Evolutionary conservation across 2,113 vertebrate genomes (phyloP).

Genomic region (Lonchura striata): DNA sequence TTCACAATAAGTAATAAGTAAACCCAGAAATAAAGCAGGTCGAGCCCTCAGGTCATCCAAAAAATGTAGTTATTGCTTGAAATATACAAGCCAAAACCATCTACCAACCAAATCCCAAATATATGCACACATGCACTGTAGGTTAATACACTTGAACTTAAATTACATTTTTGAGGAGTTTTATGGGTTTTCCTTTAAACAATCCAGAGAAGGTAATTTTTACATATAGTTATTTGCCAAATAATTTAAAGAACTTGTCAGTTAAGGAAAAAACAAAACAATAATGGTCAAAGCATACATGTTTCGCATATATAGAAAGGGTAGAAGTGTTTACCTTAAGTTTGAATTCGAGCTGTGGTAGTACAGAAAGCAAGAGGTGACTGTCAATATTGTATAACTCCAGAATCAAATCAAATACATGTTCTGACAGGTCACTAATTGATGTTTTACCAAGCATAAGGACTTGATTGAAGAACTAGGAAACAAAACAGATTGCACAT

Average conservation of each 20-base stretch:
- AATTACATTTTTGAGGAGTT: neutral
- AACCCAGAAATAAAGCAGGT: neutral
- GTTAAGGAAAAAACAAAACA: neutral
- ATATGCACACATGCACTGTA: accelerated
- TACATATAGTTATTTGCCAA: neutral
- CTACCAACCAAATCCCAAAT: neutral
- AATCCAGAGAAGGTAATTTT: neutral
- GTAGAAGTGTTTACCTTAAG: constrained; percentile 84
- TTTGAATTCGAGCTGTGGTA: constrained; percentile 98
- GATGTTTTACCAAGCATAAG: constrained; percentile 99
- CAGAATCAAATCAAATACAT: constrained; percentile 97
- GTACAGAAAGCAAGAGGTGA: constrained; percentile 96
- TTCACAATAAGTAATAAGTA: neutral
- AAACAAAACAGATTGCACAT: constrained; percentile 1
- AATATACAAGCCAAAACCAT: neutral
- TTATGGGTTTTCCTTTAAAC: neutral
- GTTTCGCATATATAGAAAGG: neutral
- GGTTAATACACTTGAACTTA: neutral
- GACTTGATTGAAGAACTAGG: constrained; percentile 98
- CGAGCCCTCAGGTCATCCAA: neutral
- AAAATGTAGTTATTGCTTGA: neutral
- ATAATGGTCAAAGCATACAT: neutral
- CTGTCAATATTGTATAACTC: constrained; percentile 98
- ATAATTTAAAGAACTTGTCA: neutral
- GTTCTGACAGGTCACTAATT: constrained; percentile 96